Percentiles rank a stretch among this genome's conserved stretches.
These are phyloP conservation scores for Nowickia ferox DNA, from an alignment of 2,888 invertebrate genomes.

Conservation along the genomic window DNA sequence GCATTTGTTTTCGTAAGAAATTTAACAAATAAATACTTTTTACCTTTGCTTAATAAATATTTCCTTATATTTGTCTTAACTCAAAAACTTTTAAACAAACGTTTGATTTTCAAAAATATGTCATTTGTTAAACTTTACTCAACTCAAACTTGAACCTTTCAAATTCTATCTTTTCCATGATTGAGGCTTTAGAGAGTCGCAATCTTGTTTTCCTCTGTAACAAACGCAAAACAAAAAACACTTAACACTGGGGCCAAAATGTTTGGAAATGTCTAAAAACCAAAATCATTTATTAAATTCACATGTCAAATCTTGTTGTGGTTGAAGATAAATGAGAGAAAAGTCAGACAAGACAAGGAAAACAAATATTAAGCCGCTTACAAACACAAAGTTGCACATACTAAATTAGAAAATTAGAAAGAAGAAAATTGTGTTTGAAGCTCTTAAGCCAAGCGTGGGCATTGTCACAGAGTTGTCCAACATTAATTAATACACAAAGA, in stretches of 20 bases:
- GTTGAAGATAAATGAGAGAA: constrained; percentile 38
- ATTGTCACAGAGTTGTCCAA: constrained; percentile 28
- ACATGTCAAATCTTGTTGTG: constrained; percentile 56
- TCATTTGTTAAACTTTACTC: too few species aligned
- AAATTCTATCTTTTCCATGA: not conserved
- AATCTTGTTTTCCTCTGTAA: not conserved
- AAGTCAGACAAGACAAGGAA: constrained; percentile 36
- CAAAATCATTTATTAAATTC: constrained; percentile 66
- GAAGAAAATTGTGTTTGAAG: constrained; percentile 56
- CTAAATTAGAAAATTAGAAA: constrained; percentile 4
- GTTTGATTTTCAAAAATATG: too few species aligned
- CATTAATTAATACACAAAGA: not conserved
- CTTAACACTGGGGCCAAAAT: constrained; percentile 60
- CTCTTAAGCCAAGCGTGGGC: constrained; percentile 55
- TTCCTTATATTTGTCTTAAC: not conserved
- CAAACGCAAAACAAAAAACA: constrained; percentile 11
- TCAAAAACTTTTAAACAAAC: too few species aligned
- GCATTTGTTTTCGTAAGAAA: too few species aligned
- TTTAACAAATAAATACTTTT: too few species aligned
- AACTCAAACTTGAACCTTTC: not conserved
- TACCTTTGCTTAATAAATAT: not conserved
- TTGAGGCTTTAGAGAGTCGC: not conserved
- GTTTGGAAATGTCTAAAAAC: constrained; percentile 32
- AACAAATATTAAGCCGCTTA: constrained; percentile 60
- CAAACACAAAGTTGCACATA: constrained; percentile 27